Base-by-base conservation (phyloP, 2,888 invertebrate genomes). In the Timema cristinae region DNA sequence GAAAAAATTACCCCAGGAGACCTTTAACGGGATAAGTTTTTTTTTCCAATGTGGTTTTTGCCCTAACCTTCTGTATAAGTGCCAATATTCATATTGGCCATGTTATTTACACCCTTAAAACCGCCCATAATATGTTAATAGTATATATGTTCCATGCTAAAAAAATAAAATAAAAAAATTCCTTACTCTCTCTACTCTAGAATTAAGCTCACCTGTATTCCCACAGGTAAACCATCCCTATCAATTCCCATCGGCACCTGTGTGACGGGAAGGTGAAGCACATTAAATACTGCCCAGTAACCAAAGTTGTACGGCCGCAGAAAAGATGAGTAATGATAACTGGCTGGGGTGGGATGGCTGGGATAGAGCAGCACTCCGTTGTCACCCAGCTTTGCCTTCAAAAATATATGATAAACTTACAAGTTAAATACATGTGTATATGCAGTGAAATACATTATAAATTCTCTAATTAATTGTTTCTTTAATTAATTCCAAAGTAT, bases 241-340 rank as follows among this genome's bases (percentile, higher is more conserved):
- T 86, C 87, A 67, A 95, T 81, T 0, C 95, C 95, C 52, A 95
- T 81, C 0, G 95, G 95, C 6, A 94, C 91, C 85, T 94, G 93
- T 0, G 92, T 94, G 0, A 87, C 90, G 0, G 97, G 97, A 67
- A 95, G 84, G 67, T 90, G 89, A 32, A 97, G 82, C 10, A 90
- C 91, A 83, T 96, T 97, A 82, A 95, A 92, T 70, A 97, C 84
- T 32, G 89, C 90, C 83, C 93, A 95, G 82, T 95, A 94, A 67
- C 89, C 87, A 81, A 95, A 94, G 84, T 96, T 95, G 82, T 87
- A 91, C 0, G 93, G 90, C 70, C 92, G 88, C 10, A 93, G 80
- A 75, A 92, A 86, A 32, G 91, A 86, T 71, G 92, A 88, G 81
- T 91, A 90, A 83, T 97, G 96, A 81, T 92, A 92, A 15, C 91